A percentile compares a stretch with the other conserved stretches of the same genome.
phyloP scores from a whole-genome alignment of 2,797 vertebrate species.

The Gymnoscopelus microlampas region DNA sequence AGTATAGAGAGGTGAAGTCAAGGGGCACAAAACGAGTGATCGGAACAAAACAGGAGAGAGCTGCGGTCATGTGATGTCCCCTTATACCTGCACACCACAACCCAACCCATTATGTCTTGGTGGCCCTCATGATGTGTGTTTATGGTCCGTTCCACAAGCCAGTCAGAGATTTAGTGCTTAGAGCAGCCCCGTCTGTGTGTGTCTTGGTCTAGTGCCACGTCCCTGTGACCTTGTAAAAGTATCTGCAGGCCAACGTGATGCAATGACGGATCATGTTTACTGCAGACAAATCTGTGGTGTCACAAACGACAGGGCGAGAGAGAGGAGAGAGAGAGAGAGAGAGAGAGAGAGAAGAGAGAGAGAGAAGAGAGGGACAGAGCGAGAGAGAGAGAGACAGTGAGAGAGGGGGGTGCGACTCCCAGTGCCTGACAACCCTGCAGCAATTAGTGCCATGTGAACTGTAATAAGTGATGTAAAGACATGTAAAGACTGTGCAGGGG shows the following conservation, averaged over 20 bases:
- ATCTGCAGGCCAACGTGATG: constrained; percentile 79
- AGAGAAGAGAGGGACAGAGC: too few relatives aligned
- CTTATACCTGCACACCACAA: neutral
- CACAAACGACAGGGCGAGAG: constrained; percentile 3
- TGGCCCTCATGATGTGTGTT: constrained; percentile 23
- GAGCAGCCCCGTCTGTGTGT: constrained; percentile 52
- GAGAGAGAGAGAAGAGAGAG: too few relatives aligned
- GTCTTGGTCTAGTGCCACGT: constrained; percentile 72
- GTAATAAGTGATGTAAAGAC: constrained; percentile 55
- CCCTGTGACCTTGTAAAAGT: constrained; percentile 80
- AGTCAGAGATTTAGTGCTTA: constrained; percentile 56
- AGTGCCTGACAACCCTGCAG: constrained; percentile 20
- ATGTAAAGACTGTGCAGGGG: constrained; percentile 30
- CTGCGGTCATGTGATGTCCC: constrained; percentile 17
- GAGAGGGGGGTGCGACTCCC: too few relatives aligned
- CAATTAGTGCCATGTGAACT: constrained; percentile 53
- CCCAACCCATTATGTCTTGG: too few relatives aligned
- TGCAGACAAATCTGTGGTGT: constrained; percentile 23
- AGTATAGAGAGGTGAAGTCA: neutral
- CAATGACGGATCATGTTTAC: constrained; percentile 71
- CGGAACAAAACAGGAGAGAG: neutral
- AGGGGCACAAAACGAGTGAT: too few relatives aligned
- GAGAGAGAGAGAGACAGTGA: too few relatives aligned
- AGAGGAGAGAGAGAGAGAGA: too few relatives aligned
- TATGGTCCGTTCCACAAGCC: constrained; percentile 45